Evolutionary conservation across 2,888 invertebrate genomes (phyloP).

Genomic region (Chelonus formosanus): DNA sequence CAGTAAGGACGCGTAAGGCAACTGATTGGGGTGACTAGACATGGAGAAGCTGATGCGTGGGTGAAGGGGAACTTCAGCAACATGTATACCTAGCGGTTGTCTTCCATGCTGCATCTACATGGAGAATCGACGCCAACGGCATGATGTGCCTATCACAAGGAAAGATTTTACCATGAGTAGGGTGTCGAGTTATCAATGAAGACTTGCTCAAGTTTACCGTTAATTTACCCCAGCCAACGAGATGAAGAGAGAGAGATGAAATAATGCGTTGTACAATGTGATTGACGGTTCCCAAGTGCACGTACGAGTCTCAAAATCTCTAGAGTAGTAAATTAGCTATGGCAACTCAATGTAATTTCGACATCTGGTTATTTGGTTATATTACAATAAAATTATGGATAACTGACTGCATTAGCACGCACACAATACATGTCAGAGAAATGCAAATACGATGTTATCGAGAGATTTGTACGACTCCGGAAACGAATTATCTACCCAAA

Average conservation of each 20-base stretch:
- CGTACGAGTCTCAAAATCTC: constrained; percentile 1
- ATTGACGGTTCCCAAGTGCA: constrained; percentile 16
- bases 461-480: constrained; percentile 36
- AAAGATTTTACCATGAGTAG: constrained; percentile 18
- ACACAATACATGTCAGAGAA: not conserved
- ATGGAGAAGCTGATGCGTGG: constrained; percentile 35
- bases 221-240: constrained; percentile 3
- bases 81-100: constrained; percentile 16
- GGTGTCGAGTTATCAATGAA: constrained; percentile 32
- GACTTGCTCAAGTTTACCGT: constrained; percentile 26
- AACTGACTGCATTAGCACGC: not conserved
- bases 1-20: constrained; percentile 38
- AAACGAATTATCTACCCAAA: constrained; percentile 41
- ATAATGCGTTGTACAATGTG: constrained; percentile 13
- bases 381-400: constrained; percentile 13
- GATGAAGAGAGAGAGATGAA: not conserved
- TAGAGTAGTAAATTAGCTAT: constrained; percentile 12
- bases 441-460: not conserved
- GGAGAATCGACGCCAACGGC: constrained; percentile 28
- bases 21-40: constrained; percentile 27
- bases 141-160: constrained; percentile 24
- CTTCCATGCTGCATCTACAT: constrained; percentile 5
- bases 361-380: not conserved
- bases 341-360: constrained; percentile 8
- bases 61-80: constrained; percentile 30